Percentiles rank a stretch among this genome's conserved stretches.
phyloP scores from a whole-genome alignment of 2,888 invertebrate species.

The Copidosoma aretas region DNA sequence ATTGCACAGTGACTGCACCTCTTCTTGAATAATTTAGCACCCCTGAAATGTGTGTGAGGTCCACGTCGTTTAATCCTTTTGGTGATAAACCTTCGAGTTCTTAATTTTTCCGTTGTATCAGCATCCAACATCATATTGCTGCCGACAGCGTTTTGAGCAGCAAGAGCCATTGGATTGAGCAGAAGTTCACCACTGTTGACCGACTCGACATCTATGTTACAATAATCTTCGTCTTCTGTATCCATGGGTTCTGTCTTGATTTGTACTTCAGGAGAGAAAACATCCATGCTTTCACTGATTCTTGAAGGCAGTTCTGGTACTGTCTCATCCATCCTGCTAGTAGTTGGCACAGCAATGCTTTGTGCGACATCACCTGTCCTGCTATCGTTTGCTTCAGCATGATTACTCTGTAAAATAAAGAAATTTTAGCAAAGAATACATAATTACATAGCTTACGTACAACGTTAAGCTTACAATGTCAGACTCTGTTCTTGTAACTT shows the following conservation, averaged over 20 bases:
- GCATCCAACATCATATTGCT: slow-evolving; percentile 54
- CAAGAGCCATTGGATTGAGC: slow-evolving; percentile 51
- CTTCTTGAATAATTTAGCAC: slow-evolving; percentile 52
- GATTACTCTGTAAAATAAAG: slow-evolving; percentile 15
- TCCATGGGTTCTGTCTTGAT: slow-evolving; percentile 63
- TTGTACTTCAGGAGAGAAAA: slow-evolving; percentile 7
- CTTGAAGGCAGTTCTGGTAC: not conserved
- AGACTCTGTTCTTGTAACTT: slow-evolving; percentile 42
- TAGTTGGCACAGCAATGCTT: not conserved
- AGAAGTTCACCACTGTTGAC: slow-evolving; percentile 47
- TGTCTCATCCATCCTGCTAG: not conserved
- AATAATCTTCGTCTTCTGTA: slow-evolving; percentile 51
- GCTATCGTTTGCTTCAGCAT: slow-evolving; percentile 1
- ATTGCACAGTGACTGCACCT: slow-evolving; percentile 57
- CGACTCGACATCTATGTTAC: slow-evolving; percentile 50
- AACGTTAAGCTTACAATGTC: slow-evolving; percentile 20
- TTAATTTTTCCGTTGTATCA: slow-evolving; percentile 53
- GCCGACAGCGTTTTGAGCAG: slow-evolving; percentile 31
- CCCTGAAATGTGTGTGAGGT: slow-evolving; percentile 55
- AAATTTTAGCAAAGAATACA: not conserved
- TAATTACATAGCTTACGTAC: not conserved
- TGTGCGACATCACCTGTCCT: slow-evolving; percentile 9
- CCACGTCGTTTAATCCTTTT: slow-evolving; percentile 53
- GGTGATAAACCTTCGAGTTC: slow-evolving; percentile 20
- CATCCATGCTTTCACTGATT: slow-evolving; percentile 13